phyloP scores from a whole-genome alignment of 2,797 vertebrate genomes.

The Chaetodon trifasciatus region DNA sequence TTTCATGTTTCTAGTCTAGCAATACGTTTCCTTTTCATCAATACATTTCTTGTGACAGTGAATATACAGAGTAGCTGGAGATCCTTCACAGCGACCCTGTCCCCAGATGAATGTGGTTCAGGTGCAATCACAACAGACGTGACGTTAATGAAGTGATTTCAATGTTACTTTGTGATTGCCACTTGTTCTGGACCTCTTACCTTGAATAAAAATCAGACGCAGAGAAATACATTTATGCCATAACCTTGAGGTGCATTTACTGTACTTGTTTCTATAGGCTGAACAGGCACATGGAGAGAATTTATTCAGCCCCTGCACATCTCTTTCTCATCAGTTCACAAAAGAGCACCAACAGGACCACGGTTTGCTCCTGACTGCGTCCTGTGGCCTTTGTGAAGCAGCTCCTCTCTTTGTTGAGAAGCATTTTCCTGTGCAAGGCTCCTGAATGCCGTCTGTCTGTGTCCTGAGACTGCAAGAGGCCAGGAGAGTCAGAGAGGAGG shows the following conservation, averaged over 20 bases:
- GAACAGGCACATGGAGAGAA: slow-evolving; percentile 1
- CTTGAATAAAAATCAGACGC: too few species aligned
- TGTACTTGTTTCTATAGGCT: slow-evolving; percentile 25
- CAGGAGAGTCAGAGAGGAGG: slow-evolving; percentile 48
- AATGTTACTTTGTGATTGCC: too few species aligned
- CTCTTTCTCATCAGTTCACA: slow-evolving; percentile 50
- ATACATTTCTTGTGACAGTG: too few species aligned
- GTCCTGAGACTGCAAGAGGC: slow-evolving; percentile 39
- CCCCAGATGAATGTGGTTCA: too few species aligned
- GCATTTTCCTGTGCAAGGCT: slow-evolving; percentile 32
- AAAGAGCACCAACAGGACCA: slow-evolving; percentile 34
- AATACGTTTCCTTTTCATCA: too few species aligned
- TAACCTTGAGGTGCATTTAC: slow-evolving; percentile 38
- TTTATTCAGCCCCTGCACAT: slow-evolving; percentile 36
- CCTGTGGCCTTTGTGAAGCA: slow-evolving; percentile 36
- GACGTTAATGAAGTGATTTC: too few species aligned
- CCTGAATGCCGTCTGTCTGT: slow-evolving; percentile 49
- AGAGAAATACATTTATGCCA: neutral
- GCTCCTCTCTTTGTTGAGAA: slow-evolving; percentile 50
- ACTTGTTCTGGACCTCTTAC: too few species aligned
- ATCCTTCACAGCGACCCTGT: too few species aligned
- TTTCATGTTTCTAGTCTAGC: too few species aligned
- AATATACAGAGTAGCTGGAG: too few species aligned
- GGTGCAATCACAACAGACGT: too few species aligned
- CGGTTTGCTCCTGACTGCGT: slow-evolving; percentile 32